These are phyloP conservation scores for Gymnoscopelus braueri DNA, from an alignment of 2,797 vertebrate species.

Conservation along the genomic window DNA sequence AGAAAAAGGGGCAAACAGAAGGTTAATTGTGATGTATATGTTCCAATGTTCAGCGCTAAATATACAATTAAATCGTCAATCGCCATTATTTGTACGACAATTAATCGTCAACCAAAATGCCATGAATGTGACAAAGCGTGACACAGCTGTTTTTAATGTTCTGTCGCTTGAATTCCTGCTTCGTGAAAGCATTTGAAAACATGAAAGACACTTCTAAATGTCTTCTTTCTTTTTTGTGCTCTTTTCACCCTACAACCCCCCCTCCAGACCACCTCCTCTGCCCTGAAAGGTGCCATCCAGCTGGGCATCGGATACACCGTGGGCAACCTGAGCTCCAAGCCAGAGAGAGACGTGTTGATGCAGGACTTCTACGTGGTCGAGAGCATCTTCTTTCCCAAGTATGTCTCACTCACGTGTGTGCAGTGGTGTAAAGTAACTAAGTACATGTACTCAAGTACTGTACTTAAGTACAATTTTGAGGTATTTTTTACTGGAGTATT, in stretches of 20 bases:
- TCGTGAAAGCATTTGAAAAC: constrained; percentile 1
- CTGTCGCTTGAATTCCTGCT: not conserved
- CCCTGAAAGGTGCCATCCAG: constrained; percentile 96
- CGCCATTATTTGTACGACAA: too few species aligned
- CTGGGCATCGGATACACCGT: constrained; percentile 98
- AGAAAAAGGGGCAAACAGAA: too few species aligned
- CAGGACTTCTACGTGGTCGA: constrained; percentile 98
- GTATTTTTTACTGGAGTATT: too few species aligned
- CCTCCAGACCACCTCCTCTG: constrained; percentile 93
- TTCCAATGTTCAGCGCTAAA: too few species aligned
- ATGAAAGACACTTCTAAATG: not conserved
- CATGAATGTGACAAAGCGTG: too few species aligned
- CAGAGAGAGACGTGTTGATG: constrained; percentile 96
- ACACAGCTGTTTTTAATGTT: too few species aligned
- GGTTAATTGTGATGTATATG: too few species aligned
- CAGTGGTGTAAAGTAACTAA: too few species aligned
- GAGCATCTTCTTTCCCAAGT: constrained; percentile 98
- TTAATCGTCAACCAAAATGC: too few species aligned
- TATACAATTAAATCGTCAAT: too few species aligned
- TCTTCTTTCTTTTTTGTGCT: constrained; percentile 31
- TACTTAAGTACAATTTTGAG: too few species aligned
- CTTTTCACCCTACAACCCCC: not conserved
- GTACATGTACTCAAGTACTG: too few species aligned
- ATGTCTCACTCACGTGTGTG: constrained; percentile 15
- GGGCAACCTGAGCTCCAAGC: constrained; percentile 97